A percentile compares a stretch with the other conserved stretches of the same genome.
phyloP scores from a whole-genome alignment of 2,113 vertebrate species.

The Ranitomeya variabilis region DNA sequence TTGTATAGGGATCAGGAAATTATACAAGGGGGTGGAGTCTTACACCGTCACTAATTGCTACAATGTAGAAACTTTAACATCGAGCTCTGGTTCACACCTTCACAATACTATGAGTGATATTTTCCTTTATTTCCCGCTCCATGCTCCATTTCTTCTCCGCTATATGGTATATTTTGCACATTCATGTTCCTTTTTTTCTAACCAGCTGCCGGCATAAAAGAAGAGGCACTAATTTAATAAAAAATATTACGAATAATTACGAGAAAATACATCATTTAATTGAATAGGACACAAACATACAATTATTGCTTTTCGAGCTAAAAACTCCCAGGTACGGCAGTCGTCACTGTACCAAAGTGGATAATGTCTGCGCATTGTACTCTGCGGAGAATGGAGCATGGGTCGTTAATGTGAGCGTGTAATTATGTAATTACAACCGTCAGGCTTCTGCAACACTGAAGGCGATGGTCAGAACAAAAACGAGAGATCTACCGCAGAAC shows the following conservation, averaged over 20 bases:
- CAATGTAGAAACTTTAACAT: not conserved
- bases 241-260: conserved; percentile 38
- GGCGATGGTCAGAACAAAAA: not conserved
- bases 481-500: not conserved
- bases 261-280: conserved; percentile 33
- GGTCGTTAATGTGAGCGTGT: conserved; percentile 18
- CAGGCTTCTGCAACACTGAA: not conserved
- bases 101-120: not conserved
- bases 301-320: conserved; percentile 23
- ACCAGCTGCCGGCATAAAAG: not conserved
- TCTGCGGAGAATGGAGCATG: not conserved
- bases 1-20: not conserved
- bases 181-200: not conserved
- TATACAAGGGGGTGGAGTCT: not conserved
- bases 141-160: not conserved
- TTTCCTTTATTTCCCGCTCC: not conserved
- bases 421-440: conserved; percentile 46
- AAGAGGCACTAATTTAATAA: not conserved
- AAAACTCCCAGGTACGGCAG: not conserved
- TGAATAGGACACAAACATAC: conserved; percentile 25
- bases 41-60: not conserved
- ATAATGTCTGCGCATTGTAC: conserved; percentile 37
- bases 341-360: conserved; percentile 3
- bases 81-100: no score
- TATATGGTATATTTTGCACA: not conserved